Evolutionary conservation across 2,888 invertebrate genomes (phyloP), one percentile per base, ranked within the genome.

Genomic region (Parnassius glacialis): DNA sequence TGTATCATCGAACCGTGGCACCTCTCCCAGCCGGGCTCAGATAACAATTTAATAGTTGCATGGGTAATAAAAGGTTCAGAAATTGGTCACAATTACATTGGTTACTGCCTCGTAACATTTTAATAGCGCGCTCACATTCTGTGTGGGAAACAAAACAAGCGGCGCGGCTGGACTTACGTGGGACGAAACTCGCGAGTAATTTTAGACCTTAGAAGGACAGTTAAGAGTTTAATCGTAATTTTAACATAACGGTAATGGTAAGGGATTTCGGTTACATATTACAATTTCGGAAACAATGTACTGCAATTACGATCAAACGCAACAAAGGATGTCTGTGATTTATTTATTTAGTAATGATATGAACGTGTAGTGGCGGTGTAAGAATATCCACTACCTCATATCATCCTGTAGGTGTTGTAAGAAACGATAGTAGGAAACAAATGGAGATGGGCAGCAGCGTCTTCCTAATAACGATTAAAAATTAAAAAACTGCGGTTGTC

Each of bases 81-180:
- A 89, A 88, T 88, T 88, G 88, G 84, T 84, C 74, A 84, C 88
- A 88, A 90, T 90, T 88, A 90, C 80, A 77, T 74, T 81, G 83
- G 79, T 84, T 85, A 87, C 83, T 75, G 83, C 78, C 75, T 87
- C 84, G 88, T 86, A 88, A 87, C 88, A 79, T 83, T 87, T 87
- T 88, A 88, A 88, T 89, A 83, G 83, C 75, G 73, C 76, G 76
- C 74, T 78, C 78, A 81, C 77, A 80, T 81, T 85, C 79, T 74
- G 73, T 87, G 86, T 88, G 87, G 85, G 88, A 88, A 87, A 71
- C 66, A 62, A 64, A 61, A 62, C 64, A 53, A 62, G 52, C 50
- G 52, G 7, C 43, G 45, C 43, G 42, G n/a, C n/a, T n/a, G n/a
- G n/a, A 52, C 13, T 47, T 50, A 57, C 57, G 60, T 59, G 51